Conservation (phyloP, 2,113 vertebrate genomes). For the Spea multiplicata region DNA sequence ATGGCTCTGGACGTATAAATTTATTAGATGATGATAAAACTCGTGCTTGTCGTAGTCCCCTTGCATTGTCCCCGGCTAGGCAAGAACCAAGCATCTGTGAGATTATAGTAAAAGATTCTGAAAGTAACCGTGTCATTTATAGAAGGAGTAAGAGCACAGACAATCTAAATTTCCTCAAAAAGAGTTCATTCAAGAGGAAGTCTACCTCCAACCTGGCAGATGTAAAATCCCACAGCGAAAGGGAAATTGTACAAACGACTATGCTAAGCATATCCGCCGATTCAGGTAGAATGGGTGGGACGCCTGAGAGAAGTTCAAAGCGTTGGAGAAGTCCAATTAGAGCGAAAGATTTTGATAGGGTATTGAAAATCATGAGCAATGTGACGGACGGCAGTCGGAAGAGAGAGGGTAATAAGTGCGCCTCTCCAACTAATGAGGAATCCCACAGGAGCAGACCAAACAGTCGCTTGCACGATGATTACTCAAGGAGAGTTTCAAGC, state of each 20-base stretch:
- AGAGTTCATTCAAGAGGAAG: slow-evolving; percentile 80
- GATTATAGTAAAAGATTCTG: slow-evolving; percentile 59
- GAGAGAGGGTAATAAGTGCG: slow-evolving; percentile 57
- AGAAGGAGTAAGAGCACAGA: slow-evolving; percentile 87
- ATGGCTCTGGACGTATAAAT: slow-evolving; percentile 83
- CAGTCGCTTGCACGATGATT: slow-evolving; percentile 87
- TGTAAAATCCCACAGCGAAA: slow-evolving; percentile 56
- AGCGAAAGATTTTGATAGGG: slow-evolving; percentile 73
- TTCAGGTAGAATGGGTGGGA: slow-evolving; percentile 54
- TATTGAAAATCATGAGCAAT: slow-evolving; percentile 80
- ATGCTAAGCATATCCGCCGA: slow-evolving; percentile 71
- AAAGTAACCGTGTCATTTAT: slow-evolving; percentile 63
- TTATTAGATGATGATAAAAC: slow-evolving; percentile 66
- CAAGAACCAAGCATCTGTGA: slow-evolving; percentile 55
- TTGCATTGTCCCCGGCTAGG: not conserved
- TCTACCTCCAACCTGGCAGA: slow-evolving; percentile 65
- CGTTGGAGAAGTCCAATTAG: slow-evolving; percentile 70
- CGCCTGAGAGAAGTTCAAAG: slow-evolving; percentile 57
- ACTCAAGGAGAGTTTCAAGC: slow-evolving; percentile 81
- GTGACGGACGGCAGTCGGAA: slow-evolving; percentile 74
- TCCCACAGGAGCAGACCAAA: slow-evolving; percentile 56
- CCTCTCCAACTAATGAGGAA: slow-evolving; percentile 41
- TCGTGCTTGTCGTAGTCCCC: slow-evolving; percentile 45
- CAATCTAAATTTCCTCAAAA: slow-evolving; percentile 78
- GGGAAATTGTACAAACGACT: slow-evolving; percentile 63